Evolutionary conservation across 2,113 vertebrate species (phyloP).

Genomic region (Rhegmatorhina hoffmannsi): DNA sequence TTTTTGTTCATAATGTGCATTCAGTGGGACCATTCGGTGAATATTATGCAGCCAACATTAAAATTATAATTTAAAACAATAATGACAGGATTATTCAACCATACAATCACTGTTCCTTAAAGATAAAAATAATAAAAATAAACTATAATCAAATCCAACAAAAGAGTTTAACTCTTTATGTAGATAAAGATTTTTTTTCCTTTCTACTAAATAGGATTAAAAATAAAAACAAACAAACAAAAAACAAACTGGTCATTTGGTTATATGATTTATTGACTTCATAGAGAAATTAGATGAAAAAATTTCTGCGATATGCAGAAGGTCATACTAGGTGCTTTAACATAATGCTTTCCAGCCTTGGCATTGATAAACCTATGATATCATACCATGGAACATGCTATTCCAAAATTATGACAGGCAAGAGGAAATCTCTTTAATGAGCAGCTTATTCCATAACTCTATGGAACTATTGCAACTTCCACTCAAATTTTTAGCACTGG

Average conservation of each 20-base stretch:
- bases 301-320: not conserved
- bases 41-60: not conserved
- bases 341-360: not conserved
- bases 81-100: not conserved
- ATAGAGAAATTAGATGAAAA: not conserved
- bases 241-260: not conserved
- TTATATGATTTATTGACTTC: not conserved
- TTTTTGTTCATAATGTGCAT: not conserved
- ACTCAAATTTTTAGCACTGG: not conserved
- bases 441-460: not conserved
- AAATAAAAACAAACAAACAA: not conserved
- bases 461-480: not conserved
- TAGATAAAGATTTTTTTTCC: not conserved
- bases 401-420: not conserved
- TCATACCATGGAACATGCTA: not conserved
- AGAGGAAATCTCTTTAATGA: not conserved
- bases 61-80: slow-evolving; percentile 4
- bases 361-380: not conserved
- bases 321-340: not conserved
- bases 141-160: not conserved
- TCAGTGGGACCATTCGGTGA: not conserved
- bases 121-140: not conserved
- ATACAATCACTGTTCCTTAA: not conserved
- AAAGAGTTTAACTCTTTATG: not conserved
- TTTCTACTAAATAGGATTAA: not conserved